Evolutionary conservation across 2,797 vertebrate species (phyloP).

Genomic region (Eidolon dupreanum): DNA sequence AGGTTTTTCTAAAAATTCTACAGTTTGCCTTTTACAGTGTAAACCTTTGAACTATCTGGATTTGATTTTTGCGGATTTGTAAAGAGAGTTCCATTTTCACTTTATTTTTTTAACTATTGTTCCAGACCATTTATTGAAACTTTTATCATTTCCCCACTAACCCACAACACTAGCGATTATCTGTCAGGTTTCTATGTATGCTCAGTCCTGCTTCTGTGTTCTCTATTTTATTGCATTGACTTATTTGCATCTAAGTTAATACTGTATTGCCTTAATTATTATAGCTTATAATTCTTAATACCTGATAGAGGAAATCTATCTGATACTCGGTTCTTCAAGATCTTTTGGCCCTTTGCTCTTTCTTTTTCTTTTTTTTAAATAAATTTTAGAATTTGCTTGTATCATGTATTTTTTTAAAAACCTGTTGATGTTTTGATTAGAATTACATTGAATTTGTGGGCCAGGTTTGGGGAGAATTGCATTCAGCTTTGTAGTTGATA

Average conservation of each 20-base stretch:
- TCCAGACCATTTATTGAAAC: neutral
- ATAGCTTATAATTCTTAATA: neutral
- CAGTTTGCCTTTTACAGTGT: neutral
- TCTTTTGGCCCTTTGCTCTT: neutral
- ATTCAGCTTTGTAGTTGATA: neutral
- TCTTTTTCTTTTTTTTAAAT: neutral
- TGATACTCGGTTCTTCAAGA: neutral
- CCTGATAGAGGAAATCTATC: neutral
- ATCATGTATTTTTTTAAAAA: neutral
- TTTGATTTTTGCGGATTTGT: neutral
- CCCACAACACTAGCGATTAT: neutral
- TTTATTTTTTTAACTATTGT: neutral
- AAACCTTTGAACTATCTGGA: neutral
- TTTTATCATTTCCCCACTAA: neutral
- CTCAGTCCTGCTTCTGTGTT: neutral
- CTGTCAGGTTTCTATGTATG: neutral
- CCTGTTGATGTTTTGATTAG: neutral
- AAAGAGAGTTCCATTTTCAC: neutral
- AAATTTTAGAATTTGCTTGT: constrained; percentile 1
- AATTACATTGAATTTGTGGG: neutral
- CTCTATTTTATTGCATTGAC: neutral
- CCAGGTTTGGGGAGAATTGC: neutral
- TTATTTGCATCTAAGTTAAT: neutral
- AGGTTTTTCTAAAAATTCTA: neutral
- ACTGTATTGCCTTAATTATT: neutral